Conservation (phyloP, 2,888 invertebrate genomes). For the Folsomia candida region DNA sequence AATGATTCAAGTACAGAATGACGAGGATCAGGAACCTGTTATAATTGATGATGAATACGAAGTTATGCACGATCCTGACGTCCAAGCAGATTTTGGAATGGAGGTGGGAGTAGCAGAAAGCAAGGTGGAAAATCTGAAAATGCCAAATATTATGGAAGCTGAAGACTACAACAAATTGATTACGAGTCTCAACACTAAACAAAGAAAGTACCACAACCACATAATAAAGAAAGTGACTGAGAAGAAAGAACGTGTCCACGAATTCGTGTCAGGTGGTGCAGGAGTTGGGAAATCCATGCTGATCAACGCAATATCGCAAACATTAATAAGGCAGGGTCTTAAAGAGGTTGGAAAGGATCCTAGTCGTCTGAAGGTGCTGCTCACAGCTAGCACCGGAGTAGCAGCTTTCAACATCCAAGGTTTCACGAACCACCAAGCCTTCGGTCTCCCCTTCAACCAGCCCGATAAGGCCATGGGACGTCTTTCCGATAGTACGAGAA, state of each 20-base stretch:
- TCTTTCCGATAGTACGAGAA: conserved; percentile 3
- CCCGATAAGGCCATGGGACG: background rate
- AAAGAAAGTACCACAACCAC: conserved; percentile 31
- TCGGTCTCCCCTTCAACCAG: conserved; percentile 33
- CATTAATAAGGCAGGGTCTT: background rate
- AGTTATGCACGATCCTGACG: background rate
- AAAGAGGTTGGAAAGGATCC: background rate
- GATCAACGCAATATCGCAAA: conserved; percentile 37
- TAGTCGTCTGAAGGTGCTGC: background rate
- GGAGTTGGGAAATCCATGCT: conserved; percentile 9
- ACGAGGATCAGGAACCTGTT: background rate
- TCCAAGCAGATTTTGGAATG: background rate
- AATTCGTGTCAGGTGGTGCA: background rate
- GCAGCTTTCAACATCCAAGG: conserved; percentile 51
- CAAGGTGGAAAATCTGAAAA: background rate
- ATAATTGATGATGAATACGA: background rate
- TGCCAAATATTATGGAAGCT: background rate
- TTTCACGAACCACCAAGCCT: conserved; percentile 48
- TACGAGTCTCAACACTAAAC: conserved; percentile 35
- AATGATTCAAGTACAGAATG: background rate
- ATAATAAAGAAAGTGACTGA: background rate
- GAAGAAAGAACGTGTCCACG: background rate
- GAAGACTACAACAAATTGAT: conserved; percentile 28
- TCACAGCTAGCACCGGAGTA: conserved; percentile 44
- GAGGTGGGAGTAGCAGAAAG: conserved; percentile 6